A percentile compares a stretch with the other conserved stretches of the same genome.
Conservation (phyloP, 1,140 invertebrate genomes). For the Steinernema feltiae region DNA sequence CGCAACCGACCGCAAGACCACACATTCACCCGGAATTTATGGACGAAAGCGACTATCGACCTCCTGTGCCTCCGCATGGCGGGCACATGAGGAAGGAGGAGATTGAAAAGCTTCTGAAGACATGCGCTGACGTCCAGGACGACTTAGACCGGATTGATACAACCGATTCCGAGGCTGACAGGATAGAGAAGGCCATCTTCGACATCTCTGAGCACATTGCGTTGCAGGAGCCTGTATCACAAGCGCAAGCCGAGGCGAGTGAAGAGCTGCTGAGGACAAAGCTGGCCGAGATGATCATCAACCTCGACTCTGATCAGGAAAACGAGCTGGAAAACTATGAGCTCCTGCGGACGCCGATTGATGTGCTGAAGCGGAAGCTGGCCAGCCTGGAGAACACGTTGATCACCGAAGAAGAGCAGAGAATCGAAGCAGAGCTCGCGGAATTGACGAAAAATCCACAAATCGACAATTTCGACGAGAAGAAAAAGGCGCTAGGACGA, state of each 20-base stretch:
- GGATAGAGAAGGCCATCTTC: conserved; percentile 44
- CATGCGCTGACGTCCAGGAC: conserved; percentile 23
- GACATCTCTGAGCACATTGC: conserved; percentile 40
- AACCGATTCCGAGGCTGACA: conserved; percentile 28
- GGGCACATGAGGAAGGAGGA: background rate
- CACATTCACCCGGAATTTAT: conserved; percentile 17
- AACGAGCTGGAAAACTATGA: conserved; percentile 35
- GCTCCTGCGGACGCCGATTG: conserved; percentile 41
- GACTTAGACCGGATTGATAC: background rate
- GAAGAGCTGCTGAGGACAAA: conserved; percentile 50
- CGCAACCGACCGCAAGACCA: background rate
- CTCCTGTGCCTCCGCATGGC: background rate
- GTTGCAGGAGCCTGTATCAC: conserved; percentile 38
- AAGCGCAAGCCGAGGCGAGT: conserved; percentile 49
- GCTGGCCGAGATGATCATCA: conserved; percentile 52
- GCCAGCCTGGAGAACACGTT: conserved; percentile 33
- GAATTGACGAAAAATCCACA: conserved; percentile 21
- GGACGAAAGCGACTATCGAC: conserved; percentile 17
- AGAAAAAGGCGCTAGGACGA: conserved; percentile 2
- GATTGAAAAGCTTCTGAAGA: conserved; percentile 28
- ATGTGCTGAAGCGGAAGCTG: conserved; percentile 37
- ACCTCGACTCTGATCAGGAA: conserved; percentile 37
- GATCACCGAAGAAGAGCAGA: conserved; percentile 38
- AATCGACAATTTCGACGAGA: conserved; percentile 27
- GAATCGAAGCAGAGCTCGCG: conserved; percentile 34